A percentile compares a stretch with the other conserved stretches of the same genome.
Evolutionary conservation across 2,888 invertebrate genomes (phyloP).

Genomic region (Chrysolina americana): DNA sequence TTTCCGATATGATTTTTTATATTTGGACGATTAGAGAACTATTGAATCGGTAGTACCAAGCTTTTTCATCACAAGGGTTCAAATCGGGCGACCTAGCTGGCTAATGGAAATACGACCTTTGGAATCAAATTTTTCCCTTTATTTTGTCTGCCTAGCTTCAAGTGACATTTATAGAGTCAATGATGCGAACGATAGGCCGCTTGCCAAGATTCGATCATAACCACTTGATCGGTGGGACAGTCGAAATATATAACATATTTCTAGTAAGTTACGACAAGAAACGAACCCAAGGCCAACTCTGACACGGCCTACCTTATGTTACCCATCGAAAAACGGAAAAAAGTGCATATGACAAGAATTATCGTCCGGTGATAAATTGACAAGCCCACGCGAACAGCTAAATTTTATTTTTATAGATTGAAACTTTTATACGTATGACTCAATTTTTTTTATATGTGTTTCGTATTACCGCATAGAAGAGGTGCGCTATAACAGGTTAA

Average conservation of each 20-base stretch:
- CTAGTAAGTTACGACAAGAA: background rate
- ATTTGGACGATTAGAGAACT: too few species aligned
- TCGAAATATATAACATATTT: background rate
- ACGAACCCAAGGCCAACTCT: background rate
- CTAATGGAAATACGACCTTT: background rate
- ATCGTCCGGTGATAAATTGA: conserved; percentile 1
- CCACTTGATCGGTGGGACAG: background rate
- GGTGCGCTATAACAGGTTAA: background rate
- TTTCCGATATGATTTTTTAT: too few species aligned
- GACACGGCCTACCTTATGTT: conserved; percentile 14
- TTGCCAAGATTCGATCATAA: background rate
- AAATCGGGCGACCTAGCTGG: too few species aligned
- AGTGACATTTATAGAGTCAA: background rate
- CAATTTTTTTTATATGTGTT: background rate
- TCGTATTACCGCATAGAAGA: background rate
- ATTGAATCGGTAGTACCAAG: too few species aligned
- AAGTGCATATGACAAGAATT: conserved; percentile 13
- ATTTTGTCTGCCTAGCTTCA: too few species aligned
- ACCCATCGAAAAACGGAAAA: conserved; percentile 6
- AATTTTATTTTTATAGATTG: background rate
- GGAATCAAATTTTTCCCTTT: background rate
- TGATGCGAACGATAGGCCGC: background rate
- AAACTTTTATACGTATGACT: conserved; percentile 8
- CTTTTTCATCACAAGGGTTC: too few species aligned
- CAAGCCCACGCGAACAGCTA: background rate